phyloP scores from a whole-genome alignment of 35 echinoderm and acorn worm genomes.

The Acanthaster planci region DNA sequence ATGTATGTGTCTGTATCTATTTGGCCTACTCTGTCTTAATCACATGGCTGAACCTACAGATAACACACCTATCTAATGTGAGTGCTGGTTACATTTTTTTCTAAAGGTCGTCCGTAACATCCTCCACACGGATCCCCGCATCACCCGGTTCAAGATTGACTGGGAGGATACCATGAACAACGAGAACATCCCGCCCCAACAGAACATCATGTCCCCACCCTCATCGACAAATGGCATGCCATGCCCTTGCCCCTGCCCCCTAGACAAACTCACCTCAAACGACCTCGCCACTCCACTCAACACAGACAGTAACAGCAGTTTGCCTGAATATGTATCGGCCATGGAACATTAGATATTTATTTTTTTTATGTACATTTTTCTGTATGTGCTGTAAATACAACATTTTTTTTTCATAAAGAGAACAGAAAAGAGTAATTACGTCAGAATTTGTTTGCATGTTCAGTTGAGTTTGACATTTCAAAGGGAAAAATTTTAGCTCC shows the following conservation, averaged over 20 bases:
- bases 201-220: constrained; percentile 50
- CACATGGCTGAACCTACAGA: background rate
- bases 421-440: background rate
- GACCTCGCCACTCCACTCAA: constrained; percentile 46
- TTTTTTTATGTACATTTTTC: background rate
- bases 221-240: background rate
- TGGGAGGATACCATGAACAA: constrained; percentile 72
- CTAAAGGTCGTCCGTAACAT: constrained; percentile 83
- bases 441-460: too few relatives aligned
- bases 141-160: constrained; percentile 96
- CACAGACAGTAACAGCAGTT: constrained; percentile 95
- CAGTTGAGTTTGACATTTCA: too few relatives aligned
- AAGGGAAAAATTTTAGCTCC: too few relatives aligned
- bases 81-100: background rate
- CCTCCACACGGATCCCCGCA: constrained; percentile 84
- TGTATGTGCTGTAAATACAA: constrained; percentile 26
- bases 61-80: background rate
- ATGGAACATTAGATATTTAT: constrained; percentile 43
- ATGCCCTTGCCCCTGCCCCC: constrained; percentile 4
- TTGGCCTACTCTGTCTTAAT: background rate
- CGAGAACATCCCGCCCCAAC: constrained; percentile 86
- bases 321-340: constrained; percentile 70
- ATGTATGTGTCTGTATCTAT: background rate
- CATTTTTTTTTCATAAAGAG: background rate
- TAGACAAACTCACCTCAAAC: constrained; percentile 29